Base-by-base conservation (phyloP, 2,797 vertebrate genomes). In the Poliocrania exsul region DNA sequence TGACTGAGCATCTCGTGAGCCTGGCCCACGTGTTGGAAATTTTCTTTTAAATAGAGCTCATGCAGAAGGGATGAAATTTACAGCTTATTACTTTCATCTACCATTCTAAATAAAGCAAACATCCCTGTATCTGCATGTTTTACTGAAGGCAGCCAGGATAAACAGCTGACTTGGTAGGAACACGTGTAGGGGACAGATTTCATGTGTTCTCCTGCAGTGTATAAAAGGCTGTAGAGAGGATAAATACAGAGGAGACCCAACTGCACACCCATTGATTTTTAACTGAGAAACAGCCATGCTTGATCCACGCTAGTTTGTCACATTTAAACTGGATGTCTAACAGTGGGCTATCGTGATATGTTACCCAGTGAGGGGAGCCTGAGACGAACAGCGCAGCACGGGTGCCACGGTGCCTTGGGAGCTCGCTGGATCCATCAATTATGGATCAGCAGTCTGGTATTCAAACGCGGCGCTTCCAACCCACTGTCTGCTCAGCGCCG, bases 371-470 rank as follows among this genome's bases (percentile, higher is more conserved):
- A 84, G 33, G 40, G 49, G 40, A 90, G 35, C 21, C n/a, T 28
- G 4, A 74, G 44, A 19, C 11, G 1, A 31, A 14, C 29, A 58
- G 56, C 31, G 56, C 64, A 49, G 60, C 3, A 0, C 4, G 67
- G 81, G 74, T 54, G 57, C 83, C 58, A 7, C 1, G 0, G 74
- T 26, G 84, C 72, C 35, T 26, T 54, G 26, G 86, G 79, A 80
- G 51, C 35, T 53, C 3, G 3, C 57, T 72, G 90, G 42, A 81
- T 83, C 40, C 62, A 92, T 83, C 88, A 28, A 1, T 82, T 58
- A 16, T 16, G 61, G 93, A 78, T 95, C 93, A 95, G 72, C 91
- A 81, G 93, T 96, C 92, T 95, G 96, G 95, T 78, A 97, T 97
- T 97, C 51, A 17, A 86, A 71, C 0, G 4, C 18, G 61, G 47